Evolutionary conservation across 2,113 vertebrate genomes (phyloP).

Genomic region (Siniperca chuatsi): DNA sequence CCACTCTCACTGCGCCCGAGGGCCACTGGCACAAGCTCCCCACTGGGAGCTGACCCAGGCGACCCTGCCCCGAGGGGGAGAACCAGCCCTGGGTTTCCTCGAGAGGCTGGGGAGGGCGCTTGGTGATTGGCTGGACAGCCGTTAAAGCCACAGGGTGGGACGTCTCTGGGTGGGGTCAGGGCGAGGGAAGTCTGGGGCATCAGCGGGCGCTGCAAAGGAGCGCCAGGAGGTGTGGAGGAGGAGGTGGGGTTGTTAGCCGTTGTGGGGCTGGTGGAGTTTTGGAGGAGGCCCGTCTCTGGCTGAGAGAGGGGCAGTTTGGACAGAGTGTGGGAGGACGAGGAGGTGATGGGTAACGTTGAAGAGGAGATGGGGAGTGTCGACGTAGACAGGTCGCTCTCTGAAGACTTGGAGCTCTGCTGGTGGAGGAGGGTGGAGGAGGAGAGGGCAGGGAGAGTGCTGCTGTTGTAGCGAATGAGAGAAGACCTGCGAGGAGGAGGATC

Average conservation of each 20-base stretch:
- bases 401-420: conserved; percentile 77
- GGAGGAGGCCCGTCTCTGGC: conserved; percentile 58
- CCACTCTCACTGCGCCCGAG: conserved; percentile 76
- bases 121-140: conserved; percentile 77
- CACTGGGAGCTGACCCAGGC: conserved; percentile 5
- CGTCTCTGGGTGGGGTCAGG: conserved; percentile 58
- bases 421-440: conserved; percentile 70
- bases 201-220: conserved; percentile 44
- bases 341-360: conserved; percentile 63
- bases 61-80: conserved; percentile 36
- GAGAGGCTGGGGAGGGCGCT: conserved; percentile 37
- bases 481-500: conserved; percentile 58
- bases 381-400: conserved; percentile 79
- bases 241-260: conserved; percentile 19
- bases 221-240: conserved; percentile 50
- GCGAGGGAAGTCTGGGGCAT: conserved; percentile 64
- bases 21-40: conserved; percentile 83
- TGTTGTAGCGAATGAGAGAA: conserved; percentile 81
- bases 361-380: conserved; percentile 70
- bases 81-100: conserved; percentile 53
- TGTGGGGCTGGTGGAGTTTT: conserved; percentile 36
- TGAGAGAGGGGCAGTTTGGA: conserved; percentile 65
- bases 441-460: conserved; percentile 77
- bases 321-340: conserved; percentile 59
- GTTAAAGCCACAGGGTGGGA: conserved; percentile 77